Evolutionary conservation across 1,140 invertebrate genomes (phyloP).

Genomic region (Hestina assimilis): DNA sequence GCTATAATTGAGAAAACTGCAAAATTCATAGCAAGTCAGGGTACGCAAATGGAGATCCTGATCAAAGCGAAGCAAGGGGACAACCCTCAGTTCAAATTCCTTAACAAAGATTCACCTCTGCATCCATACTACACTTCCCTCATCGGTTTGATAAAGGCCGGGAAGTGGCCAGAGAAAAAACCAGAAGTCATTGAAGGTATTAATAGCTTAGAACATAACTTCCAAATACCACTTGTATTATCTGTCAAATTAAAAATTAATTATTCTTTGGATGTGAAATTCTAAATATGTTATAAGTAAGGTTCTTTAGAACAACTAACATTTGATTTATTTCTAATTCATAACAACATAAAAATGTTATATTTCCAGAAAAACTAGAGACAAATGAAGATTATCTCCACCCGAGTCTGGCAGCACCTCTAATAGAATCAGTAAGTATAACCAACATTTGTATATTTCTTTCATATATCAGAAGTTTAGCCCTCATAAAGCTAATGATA

Average conservation of each 20-base stretch:
- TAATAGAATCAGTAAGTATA: constrained; percentile 63
- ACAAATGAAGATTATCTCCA: constrained; percentile 87
- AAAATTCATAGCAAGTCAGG: constrained; percentile 94
- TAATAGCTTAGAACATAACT: no score
- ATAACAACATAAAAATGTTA: background rate
- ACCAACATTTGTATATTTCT: no score
- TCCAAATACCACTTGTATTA: no score
- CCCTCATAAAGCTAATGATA: no score
- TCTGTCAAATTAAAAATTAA: no score
- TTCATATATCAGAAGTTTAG: no score
- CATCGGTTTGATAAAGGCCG: constrained; percentile 88
- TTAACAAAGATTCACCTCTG: constrained; percentile 90
- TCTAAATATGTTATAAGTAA: no score
- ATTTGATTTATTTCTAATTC: background rate
- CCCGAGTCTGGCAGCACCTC: constrained; percentile 82
- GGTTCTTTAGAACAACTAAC: no score
- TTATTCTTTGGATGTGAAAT: no score
- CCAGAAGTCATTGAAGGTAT: constrained; percentile 78
- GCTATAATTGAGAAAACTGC: constrained; percentile 98
- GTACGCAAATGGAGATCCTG: constrained; percentile 98
- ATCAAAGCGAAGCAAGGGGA: constrained; percentile 97
- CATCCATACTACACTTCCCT: constrained; percentile 95
- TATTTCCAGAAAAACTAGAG: constrained; percentile 76
- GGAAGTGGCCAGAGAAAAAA: constrained; percentile 80
- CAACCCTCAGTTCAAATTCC: constrained; percentile 96